Conservation (phyloP, 2,113 vertebrate genomes). For the Siniperca chuatsi region DNA sequence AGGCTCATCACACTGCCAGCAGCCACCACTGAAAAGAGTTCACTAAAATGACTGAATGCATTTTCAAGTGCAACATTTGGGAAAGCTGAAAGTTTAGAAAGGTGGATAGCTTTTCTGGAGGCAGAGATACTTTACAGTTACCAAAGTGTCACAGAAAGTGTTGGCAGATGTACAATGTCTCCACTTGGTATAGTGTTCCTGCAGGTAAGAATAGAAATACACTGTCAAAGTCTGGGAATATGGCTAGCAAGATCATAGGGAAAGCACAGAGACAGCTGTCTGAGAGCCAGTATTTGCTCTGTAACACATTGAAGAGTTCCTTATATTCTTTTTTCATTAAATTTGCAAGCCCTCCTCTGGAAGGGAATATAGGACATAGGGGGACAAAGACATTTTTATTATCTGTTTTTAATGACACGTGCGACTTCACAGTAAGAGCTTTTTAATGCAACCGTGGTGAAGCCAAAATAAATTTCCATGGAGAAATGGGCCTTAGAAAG, state of each 20-base stretch:
- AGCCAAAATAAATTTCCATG: background rate
- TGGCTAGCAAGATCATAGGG: background rate
- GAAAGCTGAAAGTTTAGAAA: background rate
- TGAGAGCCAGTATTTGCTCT: background rate
- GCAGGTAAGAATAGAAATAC: constrained; percentile 28
- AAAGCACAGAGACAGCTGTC: constrained; percentile 9
- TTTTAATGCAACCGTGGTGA: background rate
- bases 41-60: background rate
- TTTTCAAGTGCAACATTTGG: background rate
- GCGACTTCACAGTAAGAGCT: background rate
- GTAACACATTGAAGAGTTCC: background rate
- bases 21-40: background rate
- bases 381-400: background rate
- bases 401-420: background rate
- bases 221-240: constrained; percentile 7
- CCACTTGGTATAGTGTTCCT: constrained; percentile 4
- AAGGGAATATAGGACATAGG: background rate
- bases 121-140: constrained; percentile 16
- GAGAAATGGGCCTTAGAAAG: background rate
- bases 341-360: background rate
- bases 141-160: constrained; percentile 7
- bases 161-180: background rate
- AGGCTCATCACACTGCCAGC: background rate
- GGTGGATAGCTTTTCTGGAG: background rate
- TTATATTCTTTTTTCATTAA: background rate